Percentiles rank a stretch among this genome's conserved stretches.
Evolutionary conservation across 1,140 invertebrate genomes (phyloP).

Genomic region (Drosophila watanabei): DNA sequence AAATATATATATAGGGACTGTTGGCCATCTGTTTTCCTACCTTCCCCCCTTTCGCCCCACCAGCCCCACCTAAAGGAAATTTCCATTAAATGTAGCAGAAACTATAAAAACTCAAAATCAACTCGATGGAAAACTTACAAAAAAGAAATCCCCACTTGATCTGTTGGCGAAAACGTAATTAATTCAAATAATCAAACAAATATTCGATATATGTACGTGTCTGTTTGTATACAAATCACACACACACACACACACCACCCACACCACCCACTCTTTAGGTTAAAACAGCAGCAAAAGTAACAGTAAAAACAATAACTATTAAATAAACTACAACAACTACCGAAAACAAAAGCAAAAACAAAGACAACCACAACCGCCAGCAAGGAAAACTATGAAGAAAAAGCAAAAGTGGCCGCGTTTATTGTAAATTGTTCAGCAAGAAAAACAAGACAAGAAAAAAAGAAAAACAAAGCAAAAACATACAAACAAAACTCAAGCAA

Average conservation of each 20-base stretch:
- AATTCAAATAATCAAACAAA: conserved; percentile 47
- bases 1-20: conserved; percentile 25
- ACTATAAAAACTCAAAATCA: conserved; percentile 40
- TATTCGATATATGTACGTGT: conserved; percentile 52
- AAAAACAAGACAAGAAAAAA: conserved; percentile 33
- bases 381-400: conserved; percentile 34
- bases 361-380: conserved; percentile 13
- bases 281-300: conserved; percentile 16
- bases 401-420: conserved; percentile 46
- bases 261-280: conserved; percentile 23
- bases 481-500: conserved; percentile 21
- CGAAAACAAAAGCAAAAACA: not conserved
- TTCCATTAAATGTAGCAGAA: conserved; percentile 39
- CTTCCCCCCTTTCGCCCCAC: not conserved
- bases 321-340: conserved; percentile 21
- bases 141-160: conserved; percentile 2
- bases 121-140: conserved; percentile 22
- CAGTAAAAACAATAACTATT: conserved; percentile 37
- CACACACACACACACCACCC: conserved; percentile 5
- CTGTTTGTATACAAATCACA: conserved; percentile 21
- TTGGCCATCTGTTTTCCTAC: conserved; percentile 40
- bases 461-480: conserved; percentile 9
- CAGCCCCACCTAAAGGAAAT: conserved; percentile 18
- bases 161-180: conserved; percentile 22
- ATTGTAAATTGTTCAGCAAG: conserved; percentile 70